Base-by-base conservation (phyloP, 2,797 vertebrate genomes). In the Acanthurus tractus region DNA sequence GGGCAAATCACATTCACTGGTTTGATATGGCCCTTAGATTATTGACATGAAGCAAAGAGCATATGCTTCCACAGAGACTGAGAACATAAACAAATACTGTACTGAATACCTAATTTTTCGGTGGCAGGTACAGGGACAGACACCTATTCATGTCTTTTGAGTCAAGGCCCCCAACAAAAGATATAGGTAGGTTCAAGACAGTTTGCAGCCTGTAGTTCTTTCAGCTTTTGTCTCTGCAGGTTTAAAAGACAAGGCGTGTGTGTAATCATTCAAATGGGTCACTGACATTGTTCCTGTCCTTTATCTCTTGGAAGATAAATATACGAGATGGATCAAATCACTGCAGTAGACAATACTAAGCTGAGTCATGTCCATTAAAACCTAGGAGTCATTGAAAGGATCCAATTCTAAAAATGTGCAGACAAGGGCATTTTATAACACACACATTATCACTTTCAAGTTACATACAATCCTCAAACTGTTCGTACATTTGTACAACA, bases 341-440 rank as follows among this genome's bases (percentile, higher is more conserved):
- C 53, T 52, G 15, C 18, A 63, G 8, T 20, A 17, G 63, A 22
- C 34, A 50, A 70, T 34, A 53, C 18, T 11, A 52, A 48, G 54
- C 49, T 20, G 46, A 74, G 65, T 62, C 48, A 52, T 20, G 49
- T 49, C 48, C 22, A 42, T 45, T 57, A 48, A 53, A 71, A 59
- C 6, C 9, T 14, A 22, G 25, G 22, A 22, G 38, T 50, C 17
- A 4, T 40, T 23, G 57, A 40, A n/a, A 52, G n/a, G 45, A 61
- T 70, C 11, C n/a, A 18, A 10, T 62, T 54, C 42, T 22, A 25
- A 22, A 29, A 54, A 65, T 25, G 42, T 66, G 55, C 58, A 71
- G 8, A 44, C 15, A 8, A 6, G 3, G 22, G 2, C 34, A 48
- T 75, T 74, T 82, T 18, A 40, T 59, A 63, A 62, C 20, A 6